These are phyloP conservation scores for Magallana gigas DNA, from an alignment of 1,140 invertebrate species.

Conservation along the genomic window DNA sequence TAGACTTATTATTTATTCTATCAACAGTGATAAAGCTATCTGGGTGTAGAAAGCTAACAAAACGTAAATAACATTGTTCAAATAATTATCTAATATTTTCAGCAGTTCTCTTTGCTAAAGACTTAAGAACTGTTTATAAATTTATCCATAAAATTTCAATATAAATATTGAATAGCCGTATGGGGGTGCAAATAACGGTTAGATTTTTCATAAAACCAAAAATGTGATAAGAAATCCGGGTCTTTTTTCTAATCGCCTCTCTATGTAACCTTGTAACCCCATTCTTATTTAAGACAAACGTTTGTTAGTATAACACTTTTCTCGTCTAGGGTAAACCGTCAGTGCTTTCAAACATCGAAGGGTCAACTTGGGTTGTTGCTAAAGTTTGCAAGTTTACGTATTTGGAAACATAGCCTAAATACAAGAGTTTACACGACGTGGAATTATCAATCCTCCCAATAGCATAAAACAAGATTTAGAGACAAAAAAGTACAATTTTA, in stretches of 20 bases:
- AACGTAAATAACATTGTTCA: slow-evolving; percentile 27
- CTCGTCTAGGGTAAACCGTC: slow-evolving; percentile 14
- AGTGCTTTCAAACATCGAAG: slow-evolving; percentile 19
- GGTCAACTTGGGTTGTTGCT: slow-evolving; percentile 15
- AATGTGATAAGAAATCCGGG: slow-evolving; percentile 7
- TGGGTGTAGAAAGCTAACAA: slow-evolving; percentile 30
- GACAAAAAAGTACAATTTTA: background rate
- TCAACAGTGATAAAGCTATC: background rate
- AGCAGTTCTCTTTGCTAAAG: slow-evolving; percentile 17
- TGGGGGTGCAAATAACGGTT: slow-evolving; percentile 6
- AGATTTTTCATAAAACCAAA: slow-evolving; percentile 26
- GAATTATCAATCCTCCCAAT: slow-evolving; percentile 8
- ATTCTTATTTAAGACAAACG: slow-evolving; percentile 32
- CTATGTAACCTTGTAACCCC: background rate
- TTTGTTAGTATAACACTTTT: slow-evolving; percentile 36
- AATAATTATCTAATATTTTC: slow-evolving; percentile 33
- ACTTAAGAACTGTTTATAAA: slow-evolving; percentile 24
- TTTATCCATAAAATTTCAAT: slow-evolving; percentile 33
- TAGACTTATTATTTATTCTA: background rate
- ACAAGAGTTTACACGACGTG: slow-evolving; percentile 7
- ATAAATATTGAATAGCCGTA: slow-evolving; percentile 36
- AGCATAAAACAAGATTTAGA: slow-evolving; percentile 24
- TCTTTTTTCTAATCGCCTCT: background rate
- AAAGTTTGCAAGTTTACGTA: slow-evolving; percentile 15
- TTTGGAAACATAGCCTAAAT: slow-evolving; percentile 31